Conservation (phyloP, 1,140 invertebrate species). For the Armadillidium nasatum region DNA sequence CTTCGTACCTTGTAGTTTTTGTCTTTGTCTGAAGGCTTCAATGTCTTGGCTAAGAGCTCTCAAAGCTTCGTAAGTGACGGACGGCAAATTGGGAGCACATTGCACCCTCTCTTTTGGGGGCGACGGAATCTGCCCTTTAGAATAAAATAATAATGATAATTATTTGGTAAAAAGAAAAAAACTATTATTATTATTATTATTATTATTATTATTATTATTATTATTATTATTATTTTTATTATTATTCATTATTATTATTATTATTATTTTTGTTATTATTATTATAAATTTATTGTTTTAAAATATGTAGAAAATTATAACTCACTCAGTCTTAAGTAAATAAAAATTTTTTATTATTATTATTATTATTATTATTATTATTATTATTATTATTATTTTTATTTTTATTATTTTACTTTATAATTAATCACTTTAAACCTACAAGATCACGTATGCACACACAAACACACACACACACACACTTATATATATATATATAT, state of each 20-base stretch:
- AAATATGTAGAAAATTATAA: too few species aligned
- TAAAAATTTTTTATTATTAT: too few species aligned
- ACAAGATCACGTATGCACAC: too few species aligned
- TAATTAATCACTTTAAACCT: too few species aligned
- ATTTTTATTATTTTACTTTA: too few species aligned
- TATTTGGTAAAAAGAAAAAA: not conserved
- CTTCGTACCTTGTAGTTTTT: slow-evolving; percentile 32
- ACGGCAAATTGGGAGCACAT: slow-evolving; percentile 21
- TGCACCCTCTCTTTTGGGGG: not conserved
- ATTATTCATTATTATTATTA: too few species aligned
- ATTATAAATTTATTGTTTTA: too few species aligned
- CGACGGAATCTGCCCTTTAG: not conserved
- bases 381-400: too few species aligned
- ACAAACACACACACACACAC: too few species aligned
- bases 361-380: too few species aligned
- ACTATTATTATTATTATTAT: not conserved
- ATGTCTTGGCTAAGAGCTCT: slow-evolving; percentile 40
- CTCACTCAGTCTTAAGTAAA: too few species aligned
- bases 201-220: slow-evolving; percentile 17
- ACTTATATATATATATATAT: not conserved
- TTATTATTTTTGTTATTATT: too few species aligned
- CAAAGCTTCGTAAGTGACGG: slow-evolving; percentile 39
- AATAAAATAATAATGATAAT: slow-evolving; percentile 7
- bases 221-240: not conserved
- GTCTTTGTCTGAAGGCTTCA: slow-evolving; percentile 36